phyloP scores from a whole-genome alignment of 2,888 invertebrate species.

The Drosophila algonquin region DNA sequence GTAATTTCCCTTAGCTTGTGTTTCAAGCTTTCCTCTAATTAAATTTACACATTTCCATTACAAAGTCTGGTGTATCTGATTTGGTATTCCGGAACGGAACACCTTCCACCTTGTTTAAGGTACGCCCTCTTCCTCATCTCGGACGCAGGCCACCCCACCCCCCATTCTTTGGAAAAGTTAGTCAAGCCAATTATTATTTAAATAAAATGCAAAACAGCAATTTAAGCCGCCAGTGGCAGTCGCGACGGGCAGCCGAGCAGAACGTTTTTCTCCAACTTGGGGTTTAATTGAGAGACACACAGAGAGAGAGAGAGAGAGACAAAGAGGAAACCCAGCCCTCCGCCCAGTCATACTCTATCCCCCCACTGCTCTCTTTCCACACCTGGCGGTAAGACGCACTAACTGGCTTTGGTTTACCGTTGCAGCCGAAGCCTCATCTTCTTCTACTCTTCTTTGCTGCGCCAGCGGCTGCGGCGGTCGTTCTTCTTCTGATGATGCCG shows the following conservation, averaged over 20 bases:
- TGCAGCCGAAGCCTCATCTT: slow-evolving; percentile 30
- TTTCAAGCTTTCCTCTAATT: slow-evolving; percentile 14
- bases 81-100: slow-evolving; percentile 27
- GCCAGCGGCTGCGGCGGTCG: slow-evolving; percentile 5
- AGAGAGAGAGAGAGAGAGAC: background rate
- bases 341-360: background rate
- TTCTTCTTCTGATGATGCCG: slow-evolving; percentile 61
- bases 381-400: slow-evolving; percentile 44
- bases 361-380: background rate
- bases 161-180: slow-evolving; percentile 23
- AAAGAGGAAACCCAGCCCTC: background rate
- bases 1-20: slow-evolving; percentile 3
- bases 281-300: slow-evolving; percentile 57
- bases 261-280: slow-evolving; percentile 50
- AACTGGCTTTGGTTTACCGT: slow-evolving; percentile 65
- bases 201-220: slow-evolving; percentile 71
- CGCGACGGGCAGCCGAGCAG: slow-evolving; percentile 56
- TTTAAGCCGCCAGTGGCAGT: slow-evolving; percentile 51
- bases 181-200: slow-evolving; percentile 69
- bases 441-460: slow-evolving; percentile 17
- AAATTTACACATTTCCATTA: slow-evolving; percentile 26
- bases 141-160: background rate
- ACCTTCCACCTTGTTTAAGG: slow-evolving; percentile 27
- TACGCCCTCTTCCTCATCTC: slow-evolving; percentile 7
- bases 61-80: slow-evolving; percentile 13